phyloP scores from a whole-genome alignment of 2,888 invertebrate species.

The Pristionchus mayeri region DNA sequence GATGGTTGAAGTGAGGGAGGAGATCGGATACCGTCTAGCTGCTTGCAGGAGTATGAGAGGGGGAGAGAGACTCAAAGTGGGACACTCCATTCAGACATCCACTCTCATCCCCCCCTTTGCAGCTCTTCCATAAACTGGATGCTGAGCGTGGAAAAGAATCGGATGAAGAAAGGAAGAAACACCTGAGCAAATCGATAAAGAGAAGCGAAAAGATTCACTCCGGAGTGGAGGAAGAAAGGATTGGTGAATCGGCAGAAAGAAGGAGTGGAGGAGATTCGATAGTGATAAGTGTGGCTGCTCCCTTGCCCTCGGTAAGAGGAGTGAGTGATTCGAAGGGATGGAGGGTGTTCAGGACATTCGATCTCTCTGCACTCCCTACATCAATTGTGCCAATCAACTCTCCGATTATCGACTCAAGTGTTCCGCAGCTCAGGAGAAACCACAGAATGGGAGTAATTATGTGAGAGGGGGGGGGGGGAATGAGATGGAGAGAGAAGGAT shows the following conservation, averaged over 20 bases:
- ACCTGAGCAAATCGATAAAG: not conserved
- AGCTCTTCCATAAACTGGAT: constrained; percentile 21
- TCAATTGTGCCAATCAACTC: constrained; percentile 35
- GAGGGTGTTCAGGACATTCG: not conserved
- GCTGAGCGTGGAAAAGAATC: not conserved
- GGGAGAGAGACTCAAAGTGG: constrained; percentile 8
- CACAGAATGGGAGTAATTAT: constrained; percentile 3
- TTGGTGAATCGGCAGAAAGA: not conserved
- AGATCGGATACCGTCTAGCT: constrained; percentile 38
- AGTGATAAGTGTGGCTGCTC: not conserved
- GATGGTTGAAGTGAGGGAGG: not conserved
- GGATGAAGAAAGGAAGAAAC: constrained; percentile 11
- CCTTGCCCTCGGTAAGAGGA: not conserved
- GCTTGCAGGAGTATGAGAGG: constrained; percentile 42
- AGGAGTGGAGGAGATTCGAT: not conserved
- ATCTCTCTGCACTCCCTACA: constrained; percentile 33
- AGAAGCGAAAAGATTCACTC: constrained; percentile 12
- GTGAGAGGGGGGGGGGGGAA: constrained; percentile 5
- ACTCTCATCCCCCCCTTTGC: not conserved
- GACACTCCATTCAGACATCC: no score
- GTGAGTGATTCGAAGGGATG: not conserved
- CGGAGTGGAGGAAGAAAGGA: not conserved
- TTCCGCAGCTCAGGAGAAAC: constrained; percentile 1
- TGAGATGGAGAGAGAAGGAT: not conserved
- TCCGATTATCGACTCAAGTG: constrained; percentile 41